Evolutionary conservation across 35 echinoderm and acorn worm genomes (phyloP), one percentile per base, ranked within the genome.

Genomic region (Acanthaster planci): DNA sequence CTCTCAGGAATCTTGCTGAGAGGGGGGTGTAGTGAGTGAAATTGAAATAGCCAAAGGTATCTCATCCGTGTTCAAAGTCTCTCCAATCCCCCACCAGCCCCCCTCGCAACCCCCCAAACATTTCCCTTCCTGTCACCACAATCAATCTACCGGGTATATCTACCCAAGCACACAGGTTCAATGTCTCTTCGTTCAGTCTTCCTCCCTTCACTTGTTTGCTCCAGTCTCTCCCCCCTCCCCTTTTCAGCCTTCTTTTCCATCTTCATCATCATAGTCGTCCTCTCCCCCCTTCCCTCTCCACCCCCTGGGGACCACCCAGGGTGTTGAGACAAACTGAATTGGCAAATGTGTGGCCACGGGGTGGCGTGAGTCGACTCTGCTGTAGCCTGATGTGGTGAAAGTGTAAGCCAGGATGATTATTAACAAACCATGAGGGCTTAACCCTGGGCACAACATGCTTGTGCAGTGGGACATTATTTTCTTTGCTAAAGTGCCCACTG

Each of bases 321-420:
- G 64, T 72, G 64, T 26, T 34, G 34, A 72, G 64, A 72, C 64
- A 72, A 72, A 72, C 64, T 72, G 64, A 72, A 72, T 72, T 72
- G 64, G 26, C 34, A 72, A 72, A 72, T 72, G 64, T 72, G 64
- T 72, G 64, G 64, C 64, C 64, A 9, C 12, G 64, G 64, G 64
- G 64, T 26, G 26, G 34, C 23, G 26, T 15, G 64, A 72, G 64
- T 72, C 64, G 34, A 26, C 64, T 72, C 64, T 31, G 10, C 14
- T 31, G 26, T 19, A 31, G 15, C 64, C 64, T 26, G 64, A 72
- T 34, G 64, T 72, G 64, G 21, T 72, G 34, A 72, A 72, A 72
- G 29, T 26, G 26, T 72, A 31, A 72, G 26, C 64, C 34, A 26
- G 42, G 42, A 47, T 29, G 64, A 26, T 72, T 72, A 72, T 72